phyloP scores from a whole-genome alignment of 2,113 vertebrate species.

The Siniperca chuatsi region DNA sequence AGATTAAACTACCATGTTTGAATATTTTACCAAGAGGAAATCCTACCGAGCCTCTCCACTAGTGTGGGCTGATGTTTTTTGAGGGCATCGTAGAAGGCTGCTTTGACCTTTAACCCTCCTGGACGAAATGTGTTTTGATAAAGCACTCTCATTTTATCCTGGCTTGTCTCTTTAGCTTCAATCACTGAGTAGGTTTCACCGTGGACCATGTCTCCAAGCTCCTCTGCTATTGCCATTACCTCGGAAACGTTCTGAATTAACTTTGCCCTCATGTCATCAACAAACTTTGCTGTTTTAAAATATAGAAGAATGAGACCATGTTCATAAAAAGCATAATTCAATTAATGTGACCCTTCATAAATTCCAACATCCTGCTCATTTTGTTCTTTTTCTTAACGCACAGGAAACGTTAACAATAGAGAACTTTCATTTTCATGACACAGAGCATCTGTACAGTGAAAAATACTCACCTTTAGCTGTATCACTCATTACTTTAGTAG shows the following conservation, averaged over 20 bases:
- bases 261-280: background rate
- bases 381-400: background rate
- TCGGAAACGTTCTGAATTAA: background rate
- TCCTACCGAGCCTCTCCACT: slow-evolving; percentile 47
- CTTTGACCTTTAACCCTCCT: slow-evolving; percentile 34
- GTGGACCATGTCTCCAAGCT: slow-evolving; percentile 55
- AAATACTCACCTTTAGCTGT: slow-evolving; percentile 52
- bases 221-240: slow-evolving; percentile 40
- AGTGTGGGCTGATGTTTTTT: background rate
- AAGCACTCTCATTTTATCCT: slow-evolving; percentile 15
- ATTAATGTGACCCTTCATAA: background rate
- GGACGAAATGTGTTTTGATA: rapidly evolving
- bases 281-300: slow-evolving; percentile 53
- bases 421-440: too few relatives aligned
- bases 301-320: background rate
- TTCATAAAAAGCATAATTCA: background rate
- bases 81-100: slow-evolving; percentile 67
- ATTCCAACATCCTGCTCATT: background rate
- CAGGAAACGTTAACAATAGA: background rate
- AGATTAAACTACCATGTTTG: background rate
- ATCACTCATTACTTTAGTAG: slow-evolving; percentile 2
- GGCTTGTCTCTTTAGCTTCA: rapidly evolving
- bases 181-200: slow-evolving; percentile 11
- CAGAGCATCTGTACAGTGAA: background rate
- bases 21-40: background rate